These are phyloP conservation scores for Cardinalis cardinalis DNA, from an alignment of 2,113 vertebrate genomes.

Conservation along the genomic window DNA sequence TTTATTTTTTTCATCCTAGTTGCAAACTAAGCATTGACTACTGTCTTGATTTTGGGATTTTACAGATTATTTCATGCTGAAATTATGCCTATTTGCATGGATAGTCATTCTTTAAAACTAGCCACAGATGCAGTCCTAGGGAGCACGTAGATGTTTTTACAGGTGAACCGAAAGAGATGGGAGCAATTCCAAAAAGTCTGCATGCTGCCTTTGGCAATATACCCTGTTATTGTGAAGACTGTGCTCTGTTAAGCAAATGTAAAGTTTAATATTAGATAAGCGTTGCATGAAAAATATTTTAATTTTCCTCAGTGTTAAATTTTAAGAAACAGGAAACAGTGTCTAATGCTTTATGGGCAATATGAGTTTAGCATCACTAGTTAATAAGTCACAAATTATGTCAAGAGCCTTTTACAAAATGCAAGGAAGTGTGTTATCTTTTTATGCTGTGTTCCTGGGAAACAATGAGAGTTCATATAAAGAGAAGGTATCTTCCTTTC, in stretches of 20 bases:
- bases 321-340: constrained; percentile 65
- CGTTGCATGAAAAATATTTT: constrained; percentile 67
- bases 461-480: constrained; percentile 71
- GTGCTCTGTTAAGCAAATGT: constrained; percentile 79
- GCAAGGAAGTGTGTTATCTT: constrained; percentile 68
- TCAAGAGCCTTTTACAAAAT: constrained; percentile 69
- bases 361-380: constrained; percentile 57
- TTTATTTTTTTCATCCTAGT: not conserved
- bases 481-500: constrained; percentile 67
- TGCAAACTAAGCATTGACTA: constrained; percentile 63
- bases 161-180: constrained; percentile 87
- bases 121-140: constrained; percentile 83
- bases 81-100: constrained; percentile 83
- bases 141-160: constrained; percentile 87
- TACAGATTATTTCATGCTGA: constrained; percentile 80
- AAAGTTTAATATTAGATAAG: constrained; percentile 82
- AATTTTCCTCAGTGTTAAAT: constrained; percentile 65
- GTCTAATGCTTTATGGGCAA: constrained; percentile 29
- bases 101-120: constrained; percentile 84
- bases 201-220: constrained; percentile 82
- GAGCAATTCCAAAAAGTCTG: constrained; percentile 80
- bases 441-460: constrained; percentile 67
- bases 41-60: constrained; percentile 64
- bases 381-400: constrained; percentile 72
- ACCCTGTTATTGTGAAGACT: constrained; percentile 83